Conservation (phyloP, 2,888 invertebrate genomes). For the Ophioninae sp. region DNA sequence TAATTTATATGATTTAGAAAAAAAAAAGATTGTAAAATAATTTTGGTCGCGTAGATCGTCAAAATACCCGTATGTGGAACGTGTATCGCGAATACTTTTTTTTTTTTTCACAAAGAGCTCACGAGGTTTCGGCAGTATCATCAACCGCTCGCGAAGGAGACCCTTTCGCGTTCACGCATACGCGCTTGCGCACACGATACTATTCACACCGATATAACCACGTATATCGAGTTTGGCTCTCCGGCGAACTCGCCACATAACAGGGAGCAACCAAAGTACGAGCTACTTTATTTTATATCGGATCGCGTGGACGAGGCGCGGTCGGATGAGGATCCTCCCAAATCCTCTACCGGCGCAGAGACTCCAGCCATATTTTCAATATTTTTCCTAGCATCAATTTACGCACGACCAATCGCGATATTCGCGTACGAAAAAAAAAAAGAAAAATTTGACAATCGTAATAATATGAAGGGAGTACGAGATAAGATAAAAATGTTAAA, state of each 20-base stretch:
- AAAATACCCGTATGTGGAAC: too few relatives aligned
- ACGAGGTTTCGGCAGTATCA: conserved; percentile 36
- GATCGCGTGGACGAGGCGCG: conserved; percentile 42
- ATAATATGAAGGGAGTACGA: too few relatives aligned
- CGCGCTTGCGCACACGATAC: neutral
- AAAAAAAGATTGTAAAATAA: too few relatives aligned
- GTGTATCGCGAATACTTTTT: conserved; percentile 23
- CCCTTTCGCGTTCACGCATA: conserved; percentile 8
- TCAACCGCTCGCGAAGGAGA: conserved; percentile 1
- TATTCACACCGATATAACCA: neutral
- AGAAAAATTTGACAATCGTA: too few relatives aligned
- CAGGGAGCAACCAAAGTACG: conserved; percentile 21
- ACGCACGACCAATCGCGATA: neutral
- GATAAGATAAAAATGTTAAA: too few relatives aligned
- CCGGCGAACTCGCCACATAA: conserved; percentile 5
- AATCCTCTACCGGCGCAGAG: neutral
- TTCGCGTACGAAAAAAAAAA: too few relatives aligned
- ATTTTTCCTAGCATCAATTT: conserved; percentile 1
- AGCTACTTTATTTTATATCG: conserved; percentile 55
- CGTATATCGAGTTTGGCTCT: neutral
- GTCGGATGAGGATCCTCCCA: conserved; percentile 38
- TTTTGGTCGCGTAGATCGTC: too few relatives aligned
- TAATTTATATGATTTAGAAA: too few relatives aligned
- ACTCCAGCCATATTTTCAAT: neutral
- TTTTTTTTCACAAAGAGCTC: conserved; percentile 39